A percentile compares a stretch with the other conserved stretches of the same genome.
phyloP scores from a whole-genome alignment of 2,113 vertebrate genomes.

The Hippocampus abdominalis region DNA sequence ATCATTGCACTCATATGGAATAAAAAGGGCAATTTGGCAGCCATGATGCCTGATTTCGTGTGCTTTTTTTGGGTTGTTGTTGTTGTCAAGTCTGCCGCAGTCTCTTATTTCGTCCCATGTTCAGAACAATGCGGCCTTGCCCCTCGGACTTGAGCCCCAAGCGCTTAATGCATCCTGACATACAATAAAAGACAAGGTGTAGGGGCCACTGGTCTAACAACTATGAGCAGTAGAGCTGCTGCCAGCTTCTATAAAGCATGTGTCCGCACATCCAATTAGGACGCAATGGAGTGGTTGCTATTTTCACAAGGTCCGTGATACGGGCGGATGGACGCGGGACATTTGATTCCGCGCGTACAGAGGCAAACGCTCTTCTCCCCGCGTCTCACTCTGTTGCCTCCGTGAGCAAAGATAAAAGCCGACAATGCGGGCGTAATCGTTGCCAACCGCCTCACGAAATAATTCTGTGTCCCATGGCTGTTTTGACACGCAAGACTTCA shows the following conservation, averaged over 20 bases:
- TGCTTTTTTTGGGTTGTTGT: not conserved
- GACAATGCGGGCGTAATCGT: no score
- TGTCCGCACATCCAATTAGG: slow-evolving; percentile 4
- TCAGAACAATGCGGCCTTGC: not conserved
- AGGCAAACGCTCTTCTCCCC: not conserved
- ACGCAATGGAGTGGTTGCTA: not conserved
- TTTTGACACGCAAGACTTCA: not conserved
- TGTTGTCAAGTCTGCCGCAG: not conserved
- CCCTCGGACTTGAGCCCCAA: not conserved
- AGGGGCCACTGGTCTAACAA: not conserved
- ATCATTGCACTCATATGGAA: not conserved
- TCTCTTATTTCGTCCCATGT: not conserved
- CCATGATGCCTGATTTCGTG: not conserved
- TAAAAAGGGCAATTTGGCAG: not conserved
- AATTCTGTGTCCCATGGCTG: not conserved
- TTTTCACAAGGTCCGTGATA: not conserved
- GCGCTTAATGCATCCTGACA: not conserved
- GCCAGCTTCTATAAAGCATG: not conserved
- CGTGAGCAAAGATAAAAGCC: not conserved
- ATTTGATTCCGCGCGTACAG: not conserved
- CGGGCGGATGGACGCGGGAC: not conserved
- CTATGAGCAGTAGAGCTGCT: not conserved
- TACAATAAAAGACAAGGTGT: not conserved
- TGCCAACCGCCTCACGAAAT: no score
- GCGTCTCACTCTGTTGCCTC: not conserved